Evolutionary conservation across 92 coral and sea anemone genomes (phyloP), one percentile per base, ranked within the genome.

Genomic region (Muricea muricata): DNA sequence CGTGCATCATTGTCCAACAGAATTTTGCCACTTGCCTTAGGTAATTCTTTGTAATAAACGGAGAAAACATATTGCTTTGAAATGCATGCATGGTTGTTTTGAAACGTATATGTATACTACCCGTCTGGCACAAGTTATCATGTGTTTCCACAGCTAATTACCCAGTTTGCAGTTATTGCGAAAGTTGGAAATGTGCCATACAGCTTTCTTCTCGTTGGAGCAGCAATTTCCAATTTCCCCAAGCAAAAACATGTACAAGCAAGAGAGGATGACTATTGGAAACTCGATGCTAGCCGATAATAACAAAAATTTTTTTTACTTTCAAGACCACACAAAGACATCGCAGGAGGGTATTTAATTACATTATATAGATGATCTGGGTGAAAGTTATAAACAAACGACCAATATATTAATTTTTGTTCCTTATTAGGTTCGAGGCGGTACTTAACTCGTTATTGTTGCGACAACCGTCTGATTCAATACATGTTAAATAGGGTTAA

Each of bases 351-450:
- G 42, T 37, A 37, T 24, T 28, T 63, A 28, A 63, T 63, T n/a
- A n/a, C n/a, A n/a, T 21, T 63, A 26, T 63, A 39, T 28, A 24
- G 35, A 30, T 63, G 8, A 63, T 63, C 35, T 28, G 9, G 15
- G n/a, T 39, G 70, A 26, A 63, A 63, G 70, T 28, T 63, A 32
- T 28, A 32, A 13, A 63, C 37, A 32, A 63, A 63, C 70, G 70
- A 63, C 37, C 70, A 63, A 63, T 63, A 63, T 63, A 63, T 63
- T 63, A 63, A 63, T 63, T 63, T 25, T 39, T 10, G 37, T 63
- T 63, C 70, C 70, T 63, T 63, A 63, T 63, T 63, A 63, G 70
- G 70, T 30, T 63, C 10, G 70, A 63, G 70, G 35, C 70, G 70
- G 70, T 30, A 63, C 70, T 63, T 63, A 32, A 63, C 70, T 28